Conservation (phyloP, 2,888 invertebrate species). For the Iselma pallidipennis region DNA sequence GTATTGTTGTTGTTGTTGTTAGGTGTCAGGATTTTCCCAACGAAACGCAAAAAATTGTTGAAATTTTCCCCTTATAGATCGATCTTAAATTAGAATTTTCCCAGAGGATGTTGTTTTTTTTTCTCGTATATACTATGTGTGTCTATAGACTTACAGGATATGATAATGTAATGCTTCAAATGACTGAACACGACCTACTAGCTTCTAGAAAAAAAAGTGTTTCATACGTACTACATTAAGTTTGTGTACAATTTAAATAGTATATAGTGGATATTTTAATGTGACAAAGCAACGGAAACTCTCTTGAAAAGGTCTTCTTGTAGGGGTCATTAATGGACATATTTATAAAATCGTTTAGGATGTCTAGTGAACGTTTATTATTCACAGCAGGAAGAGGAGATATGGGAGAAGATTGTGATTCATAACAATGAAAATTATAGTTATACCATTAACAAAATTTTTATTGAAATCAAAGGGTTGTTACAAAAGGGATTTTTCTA, state of each 20-base stretch:
- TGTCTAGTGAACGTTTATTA: background rate
- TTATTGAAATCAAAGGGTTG: too few relatives aligned
- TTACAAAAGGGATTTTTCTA: too few relatives aligned
- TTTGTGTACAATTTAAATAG: too few relatives aligned
- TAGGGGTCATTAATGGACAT: conserved; percentile 19
- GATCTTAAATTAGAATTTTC: conserved; percentile 9
- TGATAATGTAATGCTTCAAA: conserved; percentile 33
- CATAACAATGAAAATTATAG: too few relatives aligned
- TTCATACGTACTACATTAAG: conserved; percentile 12
- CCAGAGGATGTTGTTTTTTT: conserved; percentile 5
- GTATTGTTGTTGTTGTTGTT: background rate
- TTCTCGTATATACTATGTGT: background rate
- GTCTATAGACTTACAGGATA: conserved; percentile 32
- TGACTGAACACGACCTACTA: conserved; percentile 33
- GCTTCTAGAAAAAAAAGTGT: conserved; percentile 19
- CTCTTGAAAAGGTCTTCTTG: conserved; percentile 37
- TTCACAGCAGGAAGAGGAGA: too few relatives aligned
- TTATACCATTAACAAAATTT: too few relatives aligned
- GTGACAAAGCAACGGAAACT: conserved; percentile 39
- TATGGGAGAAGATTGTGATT: too few relatives aligned
- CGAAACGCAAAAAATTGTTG: background rate
- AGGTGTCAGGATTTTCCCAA: background rate
- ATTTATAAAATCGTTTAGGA: background rate
- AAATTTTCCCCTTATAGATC: background rate
- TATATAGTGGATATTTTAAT: conserved; percentile 9